Conservation (phyloP, 2,113 vertebrate genomes). For the Macroglossus sobrinus region DNA sequence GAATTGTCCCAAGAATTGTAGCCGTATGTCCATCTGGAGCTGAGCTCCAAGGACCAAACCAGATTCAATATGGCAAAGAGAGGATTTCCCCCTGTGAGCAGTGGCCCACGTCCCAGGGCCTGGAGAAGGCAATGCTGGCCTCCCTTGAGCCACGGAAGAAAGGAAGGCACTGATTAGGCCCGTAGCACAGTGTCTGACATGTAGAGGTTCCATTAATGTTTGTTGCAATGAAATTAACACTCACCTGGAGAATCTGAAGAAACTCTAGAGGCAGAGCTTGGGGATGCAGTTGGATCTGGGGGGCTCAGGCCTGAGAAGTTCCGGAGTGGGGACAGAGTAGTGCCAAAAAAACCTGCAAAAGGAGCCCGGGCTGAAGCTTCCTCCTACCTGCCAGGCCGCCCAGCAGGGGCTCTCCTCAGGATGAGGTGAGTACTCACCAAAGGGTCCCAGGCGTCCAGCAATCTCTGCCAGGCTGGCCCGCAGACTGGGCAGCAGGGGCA, state of each 20-base stretch:
- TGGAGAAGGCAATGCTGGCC: background rate
- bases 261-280: constrained; percentile 14
- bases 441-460: constrained; percentile 67
- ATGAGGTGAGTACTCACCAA: constrained; percentile 65
- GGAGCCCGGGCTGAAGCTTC: background rate
- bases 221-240: background rate
- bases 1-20: background rate
- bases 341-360: constrained; percentile 74
- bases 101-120: background rate
- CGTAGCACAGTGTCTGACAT: background rate
- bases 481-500: constrained; percentile 72
- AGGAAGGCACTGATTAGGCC: background rate
- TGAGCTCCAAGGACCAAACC: background rate
- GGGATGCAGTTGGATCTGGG: background rate
- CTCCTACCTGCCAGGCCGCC: background rate
- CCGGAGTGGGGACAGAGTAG: constrained; percentile 63
- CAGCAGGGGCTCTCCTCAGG: background rate
- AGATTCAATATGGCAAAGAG: background rate
- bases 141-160: background rate
- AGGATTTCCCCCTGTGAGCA: background rate
- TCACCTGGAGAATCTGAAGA: constrained; percentile 58
- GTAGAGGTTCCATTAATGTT: background rate
- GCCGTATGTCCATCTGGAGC: background rate
- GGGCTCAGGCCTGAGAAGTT: constrained; percentile 50
- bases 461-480: constrained; percentile 72